These are phyloP conservation scores for Conomelus anceps DNA, from an alignment of 2,888 invertebrate genomes.

Conservation along the genomic window DNA sequence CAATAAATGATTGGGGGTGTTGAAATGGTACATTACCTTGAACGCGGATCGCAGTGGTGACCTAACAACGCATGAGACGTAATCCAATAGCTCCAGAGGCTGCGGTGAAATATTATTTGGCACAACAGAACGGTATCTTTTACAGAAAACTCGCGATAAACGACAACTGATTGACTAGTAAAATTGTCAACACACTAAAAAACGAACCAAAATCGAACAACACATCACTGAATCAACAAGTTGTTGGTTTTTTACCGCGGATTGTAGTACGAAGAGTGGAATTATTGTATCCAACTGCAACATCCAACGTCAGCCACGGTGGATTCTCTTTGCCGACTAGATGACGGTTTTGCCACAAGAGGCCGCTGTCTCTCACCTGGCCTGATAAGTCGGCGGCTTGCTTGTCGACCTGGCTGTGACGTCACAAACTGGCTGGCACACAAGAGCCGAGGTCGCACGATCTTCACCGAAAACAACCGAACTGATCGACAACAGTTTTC, in stretches of 20 bases:
- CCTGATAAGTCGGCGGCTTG: not conserved
- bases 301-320: not conserved
- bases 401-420: not conserved
- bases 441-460: constrained; percentile 4
- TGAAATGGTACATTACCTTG: not conserved
- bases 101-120: not conserved
- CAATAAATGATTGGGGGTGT: not conserved
- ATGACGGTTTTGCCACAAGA: not conserved
- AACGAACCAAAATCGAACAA: not conserved
- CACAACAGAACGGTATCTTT: not conserved
- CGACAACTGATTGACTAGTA: not conserved
- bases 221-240: not conserved
- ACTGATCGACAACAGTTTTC: not conserved
- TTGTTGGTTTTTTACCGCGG: not conserved
- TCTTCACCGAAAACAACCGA: constrained; percentile 22
- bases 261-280: not conserved
- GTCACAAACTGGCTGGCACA: not conserved
- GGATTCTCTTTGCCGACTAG: not conserved
- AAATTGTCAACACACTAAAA: not conserved
- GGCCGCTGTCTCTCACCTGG: not conserved
- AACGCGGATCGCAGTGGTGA: not conserved
- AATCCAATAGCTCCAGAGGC: not conserved
- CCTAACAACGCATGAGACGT: not conserved
- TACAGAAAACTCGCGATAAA: not conserved
- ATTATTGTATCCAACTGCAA: too few species aligned